phyloP scores from a whole-genome alignment of 2,113 vertebrate genomes.

The Sinocyclocheilus maitianheensis region DNA sequence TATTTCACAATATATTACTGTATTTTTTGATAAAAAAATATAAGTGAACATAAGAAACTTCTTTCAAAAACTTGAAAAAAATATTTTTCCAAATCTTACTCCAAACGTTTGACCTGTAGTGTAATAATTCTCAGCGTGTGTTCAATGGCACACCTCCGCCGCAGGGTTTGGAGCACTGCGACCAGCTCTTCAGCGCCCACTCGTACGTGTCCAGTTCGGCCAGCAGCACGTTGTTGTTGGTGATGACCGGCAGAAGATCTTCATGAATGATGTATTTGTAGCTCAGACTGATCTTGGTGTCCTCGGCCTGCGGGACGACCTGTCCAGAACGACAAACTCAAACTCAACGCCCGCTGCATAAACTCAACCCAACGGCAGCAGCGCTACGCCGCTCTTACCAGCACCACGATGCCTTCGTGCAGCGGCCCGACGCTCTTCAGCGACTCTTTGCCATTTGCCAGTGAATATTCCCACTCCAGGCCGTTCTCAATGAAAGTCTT shows the following conservation, averaged over 20 bases:
- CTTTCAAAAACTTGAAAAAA: too few relatives aligned
- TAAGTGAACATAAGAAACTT: too few relatives aligned
- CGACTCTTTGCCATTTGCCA: constrained; percentile 79
- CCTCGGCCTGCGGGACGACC: constrained; percentile 83
- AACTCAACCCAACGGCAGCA: not conserved
- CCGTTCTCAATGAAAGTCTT: constrained; percentile 87
- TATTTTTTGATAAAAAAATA: too few relatives aligned
- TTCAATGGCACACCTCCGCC: constrained; percentile 85
- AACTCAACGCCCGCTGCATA: not conserved
- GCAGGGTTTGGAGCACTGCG: constrained; percentile 92
- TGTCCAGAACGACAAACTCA: constrained; percentile 58
- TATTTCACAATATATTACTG: too few relatives aligned
- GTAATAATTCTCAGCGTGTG: not conserved
- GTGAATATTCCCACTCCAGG: constrained; percentile 87
- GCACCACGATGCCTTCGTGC: constrained; percentile 82
- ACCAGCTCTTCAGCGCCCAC: constrained; percentile 99
- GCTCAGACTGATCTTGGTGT: constrained; percentile 83
- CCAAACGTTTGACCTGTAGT: too few relatives aligned
- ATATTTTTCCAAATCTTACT: too few relatives aligned
- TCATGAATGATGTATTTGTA: constrained; percentile 96
- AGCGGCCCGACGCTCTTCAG: constrained; percentile 88
- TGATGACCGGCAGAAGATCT: constrained; percentile 91
- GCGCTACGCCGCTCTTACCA: constrained; percentile 78
- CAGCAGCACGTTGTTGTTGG: constrained; percentile 94
- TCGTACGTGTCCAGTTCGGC: constrained; percentile 91